Base-by-base conservation (phyloP, 2,888 invertebrate species). In the Cremastinae sp. region DNA sequence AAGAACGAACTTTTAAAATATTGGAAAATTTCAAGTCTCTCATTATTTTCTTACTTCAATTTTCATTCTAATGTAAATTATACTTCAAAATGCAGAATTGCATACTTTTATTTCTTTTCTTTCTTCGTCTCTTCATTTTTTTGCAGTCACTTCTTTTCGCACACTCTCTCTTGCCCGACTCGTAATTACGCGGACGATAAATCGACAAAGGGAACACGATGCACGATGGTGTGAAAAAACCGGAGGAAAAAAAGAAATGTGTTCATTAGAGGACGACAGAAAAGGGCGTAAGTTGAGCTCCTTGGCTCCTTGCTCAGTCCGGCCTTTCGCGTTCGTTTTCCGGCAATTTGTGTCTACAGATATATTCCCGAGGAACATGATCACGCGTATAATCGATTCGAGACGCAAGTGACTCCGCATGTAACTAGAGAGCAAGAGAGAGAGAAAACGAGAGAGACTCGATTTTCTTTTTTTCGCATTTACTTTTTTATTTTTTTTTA, bases 361-460 rank as follows among this genome's bases (percentile, higher is more conserved):
- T 41, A 51, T 35, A 10, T 7, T 22, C 0, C n/a, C 10, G 20
- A 2, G 12, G 49, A 43, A 37, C 58, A 58, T 49, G 56, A 43
- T 37, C 61, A 56, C 56, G 58, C 64, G 47, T 20, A 53, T 76
- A 73, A 76, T 76, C 76, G 76, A 76, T 76, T 73, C 53, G 76
- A 59, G 73, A 73, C 73, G 73, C 69, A 39, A 73, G 69, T 73
- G 73, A 73, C 73, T 76, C 59, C 53, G 69, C 64, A 59, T 69
- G 64, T 73, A 73, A 76, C 76, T 59, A 76, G 72, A 56, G 59
- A 47, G 22, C 49, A 5, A 28, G 5, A 2, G 28, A 28, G 28
- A 28, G 5, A 28, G 5, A 28, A 5, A 28, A 5, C 2, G 28
- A 28, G 28, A 28, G 28, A 28, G 28, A 28, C 28, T 28, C 28